These are phyloP conservation scores for Diarsia rubi DNA, from an alignment of 2,888 invertebrate species.

Conservation along the genomic window DNA sequence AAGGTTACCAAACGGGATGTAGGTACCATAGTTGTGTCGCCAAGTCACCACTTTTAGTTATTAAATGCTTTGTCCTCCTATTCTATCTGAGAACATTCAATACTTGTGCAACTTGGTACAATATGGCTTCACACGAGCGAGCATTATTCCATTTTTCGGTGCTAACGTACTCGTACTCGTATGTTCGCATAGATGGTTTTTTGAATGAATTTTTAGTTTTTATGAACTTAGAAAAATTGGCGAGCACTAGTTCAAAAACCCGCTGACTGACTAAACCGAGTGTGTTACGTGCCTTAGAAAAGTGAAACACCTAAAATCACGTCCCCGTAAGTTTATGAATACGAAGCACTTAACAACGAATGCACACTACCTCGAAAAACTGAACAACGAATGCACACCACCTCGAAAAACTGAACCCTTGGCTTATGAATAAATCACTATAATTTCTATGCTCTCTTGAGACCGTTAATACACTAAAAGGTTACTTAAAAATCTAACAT, in stretches of 20 bases:
- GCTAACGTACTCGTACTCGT: no score
- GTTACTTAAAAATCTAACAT: no score
- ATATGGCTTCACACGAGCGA: neutral
- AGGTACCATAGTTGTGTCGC: neutral
- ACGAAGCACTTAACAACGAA: no score
- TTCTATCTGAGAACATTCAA: conserved; percentile 8
- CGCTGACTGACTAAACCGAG: no score
- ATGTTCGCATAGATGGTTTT: neutral
- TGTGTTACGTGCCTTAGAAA: no score
- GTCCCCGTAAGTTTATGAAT: no score
- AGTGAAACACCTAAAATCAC: no score
- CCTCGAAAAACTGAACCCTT: no score
- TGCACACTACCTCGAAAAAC: no score
- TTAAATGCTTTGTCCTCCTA: neutral
- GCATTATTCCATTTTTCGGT: neutral
- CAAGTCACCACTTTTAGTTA: neutral
- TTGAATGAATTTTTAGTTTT: neutral
- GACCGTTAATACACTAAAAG: neutral
- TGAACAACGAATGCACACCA: no score
- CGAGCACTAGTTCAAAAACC: neutral
- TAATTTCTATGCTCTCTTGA: neutral
- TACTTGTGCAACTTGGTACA: conserved; percentile 9
- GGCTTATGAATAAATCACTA: neutral
- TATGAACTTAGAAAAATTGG: neutral
- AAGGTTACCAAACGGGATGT: neutral